A percentile compares a stretch with the other conserved stretches of the same genome.
Conservation (phyloP, 2,113 vertebrate species). For the Nibea albiflora region DNA sequence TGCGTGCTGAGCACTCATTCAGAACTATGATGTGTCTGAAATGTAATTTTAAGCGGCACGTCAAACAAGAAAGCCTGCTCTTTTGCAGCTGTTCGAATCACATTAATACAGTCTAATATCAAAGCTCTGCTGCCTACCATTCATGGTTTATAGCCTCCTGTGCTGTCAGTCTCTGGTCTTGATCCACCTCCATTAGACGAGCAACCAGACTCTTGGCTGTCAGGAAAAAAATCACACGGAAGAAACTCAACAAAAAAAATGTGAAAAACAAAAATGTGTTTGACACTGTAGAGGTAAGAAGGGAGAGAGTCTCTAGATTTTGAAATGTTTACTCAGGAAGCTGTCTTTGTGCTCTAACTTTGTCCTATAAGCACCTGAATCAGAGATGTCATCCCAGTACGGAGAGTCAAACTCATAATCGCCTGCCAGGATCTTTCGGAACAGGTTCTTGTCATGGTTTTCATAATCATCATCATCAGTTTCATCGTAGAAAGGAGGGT, state of each 20-base stretch:
- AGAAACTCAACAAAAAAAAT: slow-evolving; percentile 24
- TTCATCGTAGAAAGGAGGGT: slow-evolving; percentile 98
- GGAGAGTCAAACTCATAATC: slow-evolving; percentile 98
- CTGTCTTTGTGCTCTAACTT: slow-evolving; percentile 26
- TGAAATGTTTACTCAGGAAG: slow-evolving; percentile 34
- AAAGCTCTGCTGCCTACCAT: slow-evolving; percentile 82
- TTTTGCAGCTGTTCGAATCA: background rate
- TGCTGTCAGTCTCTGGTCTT: slow-evolving; percentile 95
- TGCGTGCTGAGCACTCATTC: background rate
- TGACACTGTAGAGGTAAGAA: slow-evolving; percentile 1
- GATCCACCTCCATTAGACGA: slow-evolving; percentile 97
- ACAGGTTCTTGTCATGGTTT: slow-evolving; percentile 98
- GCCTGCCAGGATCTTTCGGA: slow-evolving; percentile 96
- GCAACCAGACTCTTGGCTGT: slow-evolving; percentile 95
- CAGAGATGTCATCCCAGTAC: slow-evolving; percentile 98
- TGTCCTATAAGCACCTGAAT: slow-evolving; percentile 87
- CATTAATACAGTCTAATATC: background rate
- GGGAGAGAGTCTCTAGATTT: background rate
- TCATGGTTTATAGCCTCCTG: slow-evolving; percentile 98
- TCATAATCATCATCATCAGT: slow-evolving; percentile 96
- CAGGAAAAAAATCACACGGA: slow-evolving; percentile 50
- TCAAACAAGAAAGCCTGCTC: background rate
- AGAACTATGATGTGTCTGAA: background rate
- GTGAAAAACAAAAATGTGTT: slow-evolving; percentile 18
- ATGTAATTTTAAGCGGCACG: background rate